phyloP scores from a whole-genome alignment of 2,797 vertebrate species.

The Syngnathus rostellatus region DNA sequence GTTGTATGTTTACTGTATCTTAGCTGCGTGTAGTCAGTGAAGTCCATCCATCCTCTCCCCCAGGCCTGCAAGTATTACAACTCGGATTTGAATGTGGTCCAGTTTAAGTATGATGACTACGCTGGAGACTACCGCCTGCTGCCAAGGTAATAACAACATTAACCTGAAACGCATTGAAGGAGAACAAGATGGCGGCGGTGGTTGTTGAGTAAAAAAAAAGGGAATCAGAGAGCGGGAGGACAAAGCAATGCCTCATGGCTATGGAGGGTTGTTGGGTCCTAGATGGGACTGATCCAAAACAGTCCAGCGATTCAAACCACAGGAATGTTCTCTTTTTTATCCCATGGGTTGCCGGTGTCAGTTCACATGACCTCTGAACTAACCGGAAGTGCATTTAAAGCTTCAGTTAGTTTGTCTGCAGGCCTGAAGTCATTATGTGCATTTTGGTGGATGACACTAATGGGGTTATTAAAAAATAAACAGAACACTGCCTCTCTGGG shows the following conservation, averaged over 20 bases:
- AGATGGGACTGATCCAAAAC: slow-evolving; percentile 29
- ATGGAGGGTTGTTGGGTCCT: background rate
- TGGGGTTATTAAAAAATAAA: background rate
- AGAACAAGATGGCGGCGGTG: slow-evolving; percentile 12
- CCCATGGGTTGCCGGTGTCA: slow-evolving; percentile 45
- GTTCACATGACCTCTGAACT: slow-evolving; percentile 57
- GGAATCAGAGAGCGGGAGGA: background rate
- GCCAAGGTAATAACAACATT: slow-evolving; percentile 74
- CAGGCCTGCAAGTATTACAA: slow-evolving; percentile 96
- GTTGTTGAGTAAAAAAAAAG: slow-evolving; percentile 13
- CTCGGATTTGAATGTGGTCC: slow-evolving; percentile 86
- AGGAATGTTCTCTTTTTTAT: slow-evolving; percentile 51
- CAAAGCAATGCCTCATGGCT: background rate
- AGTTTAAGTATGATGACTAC: slow-evolving; percentile 90
- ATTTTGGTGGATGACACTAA: background rate
- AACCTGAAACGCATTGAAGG: slow-evolving; percentile 14
- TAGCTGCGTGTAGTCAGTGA: slow-evolving; percentile 4
- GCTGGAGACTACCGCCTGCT: slow-evolving; percentile 88
- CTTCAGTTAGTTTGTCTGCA: background rate
- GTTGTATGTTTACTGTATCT: slow-evolving; percentile 12
- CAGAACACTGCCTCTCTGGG: background rate
- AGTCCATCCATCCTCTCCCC: slow-evolving; percentile 24
- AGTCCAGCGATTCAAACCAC: slow-evolving; percentile 30
- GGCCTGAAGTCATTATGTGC: background rate
- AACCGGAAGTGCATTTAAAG: slow-evolving; percentile 5